Base-by-base conservation (phyloP, 2,888 invertebrate species). In the Emmelina monodactyla region DNA sequence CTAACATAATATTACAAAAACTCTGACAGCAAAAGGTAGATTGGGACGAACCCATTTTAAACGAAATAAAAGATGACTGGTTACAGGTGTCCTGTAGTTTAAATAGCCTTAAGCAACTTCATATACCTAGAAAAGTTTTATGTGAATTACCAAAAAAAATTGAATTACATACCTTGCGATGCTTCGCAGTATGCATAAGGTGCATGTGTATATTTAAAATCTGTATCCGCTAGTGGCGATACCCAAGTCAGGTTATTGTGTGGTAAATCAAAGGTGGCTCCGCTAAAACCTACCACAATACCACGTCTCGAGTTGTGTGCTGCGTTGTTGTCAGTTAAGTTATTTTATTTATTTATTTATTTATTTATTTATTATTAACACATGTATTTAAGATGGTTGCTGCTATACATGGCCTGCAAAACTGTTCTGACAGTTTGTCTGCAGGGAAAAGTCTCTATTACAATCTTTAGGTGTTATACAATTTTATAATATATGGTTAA, bases 91-190 rank as follows among this genome's bases (percentile, higher is more conserved):
- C 32, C 15, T 5, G 35, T 0, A 43, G 35, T 12, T 19, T 49
- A 14, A 28, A 25, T 9, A 29, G 2, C 2, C 14, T 49, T 2
- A 4, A 4, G 2, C 19, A 33, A 6, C 13, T 52, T 11, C 25
- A 42, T 11, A 38, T 50, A 7, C 43, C 50, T 1, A 45, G 52
- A 16, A 14, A 32, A 15, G 47, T 47, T 30, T 6, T 50, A 5
- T 36, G 47, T 22, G 38, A 46, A 7, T 35, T 32, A 1, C 40
- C 44, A 4, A 38, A 22, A 16, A 5, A 1, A 2, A 40, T 49
- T 3, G 50, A 55, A 37, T 14, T 58, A 6, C 51, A 54, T 30
- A 28, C 39, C 0, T 56, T 56, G 47, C 14, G 55, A 55, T 28
- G 49, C 55, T 0, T 51, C 52, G 0, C 37, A 41, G 11, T 2